Evolutionary conservation across 37 sponge, comb jelly and placozoan species (phyloP), one percentile per base, ranked within the genome.

Genomic region (Beroe ovata): DNA sequence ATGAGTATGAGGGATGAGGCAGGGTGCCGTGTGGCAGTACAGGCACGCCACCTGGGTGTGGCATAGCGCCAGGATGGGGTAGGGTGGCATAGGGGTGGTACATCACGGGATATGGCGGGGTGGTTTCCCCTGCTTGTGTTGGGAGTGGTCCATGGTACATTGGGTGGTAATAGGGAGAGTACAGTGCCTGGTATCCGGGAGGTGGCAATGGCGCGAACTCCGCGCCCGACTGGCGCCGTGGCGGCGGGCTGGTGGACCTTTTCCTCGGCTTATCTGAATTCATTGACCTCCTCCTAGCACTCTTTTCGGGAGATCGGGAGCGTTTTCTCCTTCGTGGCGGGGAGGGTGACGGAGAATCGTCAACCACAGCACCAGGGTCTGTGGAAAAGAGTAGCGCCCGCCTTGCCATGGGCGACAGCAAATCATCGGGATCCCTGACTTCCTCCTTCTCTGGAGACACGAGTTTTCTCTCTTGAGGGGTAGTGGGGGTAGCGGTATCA

Each of bases 11-110:
- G 30, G 69, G 69, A 25, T 61, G 63, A 18, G 69, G 69, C 16
- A 32, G 14, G 1, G 36, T 54, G 23, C 54, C 84, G 18, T 42
- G 84, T 21, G 39, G 84, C 8, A 20, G 71, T 1, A 36, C 1
- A 54, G 84, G 54, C 54, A 47, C 54, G 34, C 16, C 33, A 66
- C 33, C 69, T 14, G 69, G 69, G n/a, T 61, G 63, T 34, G 69
- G 69, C 32, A 32, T 19, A 20, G 36, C 84, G 54, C 54, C 84
- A 14, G 84, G 84, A 41, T 77, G 84, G 19, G 42, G 84, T 0
- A 42, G 23, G 84, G 84, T 42, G 22, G 84, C 14, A 54, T 77
- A 77, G 84, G 35, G n/a, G 54, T 39, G 54, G 54, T 47, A 47
- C 54, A 47, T 47, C 54, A 47, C 11, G 54, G 54, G 54, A 11